Base-by-base conservation (phyloP, 2,797 vertebrate species). In the Uromys caudimaculatus region DNA sequence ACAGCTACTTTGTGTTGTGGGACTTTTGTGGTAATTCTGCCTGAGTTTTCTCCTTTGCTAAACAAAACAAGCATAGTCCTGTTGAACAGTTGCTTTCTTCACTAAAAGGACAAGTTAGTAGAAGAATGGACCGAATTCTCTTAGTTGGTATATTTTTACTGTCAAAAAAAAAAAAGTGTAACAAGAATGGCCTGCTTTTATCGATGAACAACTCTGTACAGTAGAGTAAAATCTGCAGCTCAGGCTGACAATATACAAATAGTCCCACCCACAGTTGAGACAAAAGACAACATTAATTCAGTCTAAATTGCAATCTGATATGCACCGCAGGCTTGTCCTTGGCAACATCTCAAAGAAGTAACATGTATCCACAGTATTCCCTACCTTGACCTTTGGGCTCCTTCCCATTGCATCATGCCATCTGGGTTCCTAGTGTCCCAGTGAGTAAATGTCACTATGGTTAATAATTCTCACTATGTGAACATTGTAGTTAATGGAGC, bases 361-460 rank as follows among this genome's bases (percentile, higher is more conserved):
- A 47, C 56, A 16, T 73, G 56, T 79, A 12, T 23, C 64, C 73
- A 3, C 35, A 89, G 38, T 82, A 89, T 76, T 79, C 58, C 3
- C 29, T 75, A 44, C 29, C 23, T 56, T 71, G 12, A 38, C 64
- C 85, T 54, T 94, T 67, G 76, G 78, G 58, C 91, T 67, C 44
- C 19, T 41, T 91, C 41, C 90, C 41, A 54, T 76, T 44, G n/a
- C 27, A 8, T 73, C 54, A 77, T 21, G 13, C 14, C 16, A 77
- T 23, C 52, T 23, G n/a, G 14, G 19, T 44, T 71, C 58, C 82
- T 29, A 73, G 13, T 60, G 50, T 47, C 50, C 44, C 71, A 69
- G 56, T 86, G 23, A 96, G 78, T 84, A 91, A 97, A 94, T 95
- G 35, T 79, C 64, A 29, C 67, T 90, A 23, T 38, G 92, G 44